These are phyloP conservation scores for Gopherus evgoodei DNA, from an alignment of 2,113 vertebrate species.

Conservation along the genomic window DNA sequence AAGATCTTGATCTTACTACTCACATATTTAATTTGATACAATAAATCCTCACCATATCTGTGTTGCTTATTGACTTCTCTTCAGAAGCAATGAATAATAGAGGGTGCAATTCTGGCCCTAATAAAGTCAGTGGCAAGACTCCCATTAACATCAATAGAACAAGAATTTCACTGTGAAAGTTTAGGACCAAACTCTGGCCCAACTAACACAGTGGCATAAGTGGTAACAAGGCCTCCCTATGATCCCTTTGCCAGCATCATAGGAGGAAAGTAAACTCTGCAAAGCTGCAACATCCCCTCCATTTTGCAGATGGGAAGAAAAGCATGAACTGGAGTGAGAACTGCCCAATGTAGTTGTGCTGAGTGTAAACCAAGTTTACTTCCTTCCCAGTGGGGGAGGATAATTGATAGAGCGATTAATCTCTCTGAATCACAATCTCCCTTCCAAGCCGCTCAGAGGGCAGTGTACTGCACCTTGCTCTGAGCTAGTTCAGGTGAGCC, in stretches of 20 bases:
- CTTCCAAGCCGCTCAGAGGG: background rate
- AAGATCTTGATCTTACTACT: background rate
- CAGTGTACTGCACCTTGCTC: background rate
- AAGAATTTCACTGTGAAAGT: background rate
- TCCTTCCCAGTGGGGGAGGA: too few species aligned
- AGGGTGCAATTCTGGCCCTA: background rate
- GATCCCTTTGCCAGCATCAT: background rate
- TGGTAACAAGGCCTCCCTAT: background rate
- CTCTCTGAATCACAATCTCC: background rate
- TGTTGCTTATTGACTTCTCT: fast-evolving
- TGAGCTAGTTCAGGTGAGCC: background rate
- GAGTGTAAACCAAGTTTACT: background rate
- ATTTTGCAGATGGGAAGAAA: background rate
- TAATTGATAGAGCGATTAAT: background rate
- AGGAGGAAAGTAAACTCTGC: background rate
- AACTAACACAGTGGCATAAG: background rate
- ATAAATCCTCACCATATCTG: background rate
- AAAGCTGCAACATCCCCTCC: background rate
- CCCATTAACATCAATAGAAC: background rate
- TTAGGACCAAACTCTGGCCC: background rate
- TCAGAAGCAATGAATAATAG: background rate
- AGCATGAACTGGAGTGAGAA: background rate
- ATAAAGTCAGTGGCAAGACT: background rate
- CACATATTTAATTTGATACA: background rate
- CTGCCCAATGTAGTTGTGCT: background rate